Base-by-base conservation (phyloP, 53 echinoderm and acorn worm genomes). In the Hippasteria phrygiana region DNA sequence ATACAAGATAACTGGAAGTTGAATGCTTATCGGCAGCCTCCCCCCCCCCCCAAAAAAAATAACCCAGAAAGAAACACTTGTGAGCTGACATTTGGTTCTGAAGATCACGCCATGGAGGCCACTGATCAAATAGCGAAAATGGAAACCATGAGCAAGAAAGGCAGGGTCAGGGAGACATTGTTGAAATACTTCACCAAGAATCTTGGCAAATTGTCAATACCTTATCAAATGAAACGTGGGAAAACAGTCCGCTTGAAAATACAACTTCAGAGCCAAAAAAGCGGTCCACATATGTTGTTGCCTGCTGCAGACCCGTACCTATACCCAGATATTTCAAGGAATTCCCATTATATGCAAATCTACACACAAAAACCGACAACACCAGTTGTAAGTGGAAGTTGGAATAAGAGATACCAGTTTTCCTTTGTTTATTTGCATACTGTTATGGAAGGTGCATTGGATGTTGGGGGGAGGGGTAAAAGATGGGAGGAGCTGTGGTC, bases 141-240 rank as follows among this genome's bases (percentile, higher is more conserved):
- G 16, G 34, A 67, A 67, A 67, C 69, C 69, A 67, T 33, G 34
- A 67, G 34, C 69, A 9, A 67, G 35, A 9, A 35, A 11, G 11
- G 69, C 16, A 67, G 0, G 69, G 69, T 36, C 69, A 29, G 76
- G 27, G 59, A 26, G 59, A 22, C 59, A 62, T 79, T 36, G 40
- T 62, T 62, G 41, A 22, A 54, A 79, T 79, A 28, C 39, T 79
- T 53, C n/a, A 33, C 45, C 29, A 39, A 26, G 56, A 79, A 56
- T 79, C 37, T 79, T 79, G 79, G 79, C 79, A 79, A 55, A 16
- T n/a, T 37, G 14, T 56, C 79, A 79, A 79, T 14, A 33, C 10
- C 5, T 4, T 35, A 18, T 9, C 32, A 10, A 16, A 26, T 33
- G 18, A 20, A 33, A 67, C 7, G 33, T 67, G 69, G 31, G 69